These are phyloP conservation scores for Smutsia gigantea DNA, from an alignment of 2,797 vertebrate species.

Conservation along the genomic window DNA sequence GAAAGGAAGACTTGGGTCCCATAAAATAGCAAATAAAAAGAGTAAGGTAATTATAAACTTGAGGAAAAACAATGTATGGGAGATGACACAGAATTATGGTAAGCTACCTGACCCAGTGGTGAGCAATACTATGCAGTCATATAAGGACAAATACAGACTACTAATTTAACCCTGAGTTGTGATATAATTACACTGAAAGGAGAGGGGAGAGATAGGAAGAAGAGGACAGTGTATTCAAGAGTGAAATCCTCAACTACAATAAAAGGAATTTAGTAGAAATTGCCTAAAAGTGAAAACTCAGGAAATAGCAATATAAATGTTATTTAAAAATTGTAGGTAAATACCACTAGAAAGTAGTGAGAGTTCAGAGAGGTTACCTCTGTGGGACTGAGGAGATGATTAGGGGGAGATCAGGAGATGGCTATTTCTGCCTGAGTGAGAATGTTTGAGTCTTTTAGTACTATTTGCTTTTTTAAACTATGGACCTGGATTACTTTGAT, in stretches of 20 bases:
- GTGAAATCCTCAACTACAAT: background rate
- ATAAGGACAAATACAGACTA: background rate
- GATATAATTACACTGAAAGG: background rate
- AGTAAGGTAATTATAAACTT: constrained; percentile 34
- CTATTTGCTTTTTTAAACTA: background rate
- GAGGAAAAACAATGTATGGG: background rate
- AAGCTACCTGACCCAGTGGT: background rate
- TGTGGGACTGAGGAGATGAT: background rate
- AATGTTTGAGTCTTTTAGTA: background rate
- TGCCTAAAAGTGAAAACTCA: background rate
- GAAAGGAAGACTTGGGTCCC: background rate
- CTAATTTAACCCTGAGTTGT: background rate
- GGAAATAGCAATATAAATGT: background rate
- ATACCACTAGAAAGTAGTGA: background rate
- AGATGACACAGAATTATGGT: background rate
- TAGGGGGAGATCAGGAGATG: background rate
- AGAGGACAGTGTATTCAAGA: background rate
- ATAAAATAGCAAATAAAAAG: background rate
- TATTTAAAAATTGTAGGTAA: constrained; percentile 21
- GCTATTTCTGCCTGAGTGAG: background rate
- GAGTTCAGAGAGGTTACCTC: background rate
- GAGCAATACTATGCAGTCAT: background rate
- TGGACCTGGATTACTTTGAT: background rate
- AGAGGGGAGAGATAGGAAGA: background rate
- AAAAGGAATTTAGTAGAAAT: background rate